phyloP scores from a whole-genome alignment of 2,113 vertebrate genomes.

The Lycaon pictus region DNA sequence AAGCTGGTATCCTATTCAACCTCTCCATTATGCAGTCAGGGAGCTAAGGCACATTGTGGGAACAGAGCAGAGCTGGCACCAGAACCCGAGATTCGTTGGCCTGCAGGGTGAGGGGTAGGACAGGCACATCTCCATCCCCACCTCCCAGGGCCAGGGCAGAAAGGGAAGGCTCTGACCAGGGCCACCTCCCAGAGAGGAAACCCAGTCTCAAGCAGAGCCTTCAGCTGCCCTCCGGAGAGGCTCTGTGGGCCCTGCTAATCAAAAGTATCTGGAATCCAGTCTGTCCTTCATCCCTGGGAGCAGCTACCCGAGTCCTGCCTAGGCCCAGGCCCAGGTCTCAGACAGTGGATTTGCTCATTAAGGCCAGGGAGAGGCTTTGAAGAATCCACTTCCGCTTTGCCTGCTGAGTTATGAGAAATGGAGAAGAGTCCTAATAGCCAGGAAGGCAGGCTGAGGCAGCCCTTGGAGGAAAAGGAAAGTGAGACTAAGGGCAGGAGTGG shows the following conservation, averaged over 20 bases:
- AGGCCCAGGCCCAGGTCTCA: not conserved
- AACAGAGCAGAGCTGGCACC: not conserved
- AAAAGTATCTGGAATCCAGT: not conserved
- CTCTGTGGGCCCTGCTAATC: not conserved
- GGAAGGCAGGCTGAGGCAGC: conserved; percentile 22
- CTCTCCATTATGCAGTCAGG: not conserved
- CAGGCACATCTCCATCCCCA: not conserved
- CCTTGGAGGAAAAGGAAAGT: conserved; percentile 68
- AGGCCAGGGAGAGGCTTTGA: not conserved
- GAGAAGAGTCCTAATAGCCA: not conserved
- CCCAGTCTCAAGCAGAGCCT: too few species aligned
- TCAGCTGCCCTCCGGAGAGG: not conserved
- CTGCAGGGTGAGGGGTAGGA: not conserved
- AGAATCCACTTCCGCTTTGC: conserved; percentile 52
- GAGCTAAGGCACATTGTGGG: not conserved
- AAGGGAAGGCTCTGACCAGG: not conserved
- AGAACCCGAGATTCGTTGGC: not conserved
- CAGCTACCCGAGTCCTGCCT: not conserved
- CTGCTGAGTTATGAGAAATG: conserved; percentile 63
- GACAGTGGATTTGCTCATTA: not conserved
- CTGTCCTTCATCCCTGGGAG: not conserved
- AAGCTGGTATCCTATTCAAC: not conserved
- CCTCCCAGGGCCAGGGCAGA: not conserved
- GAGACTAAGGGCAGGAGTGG: not conserved
- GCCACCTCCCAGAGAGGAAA: not conserved